Conservation (phyloP, 2,113 vertebrate genomes). For the Phrynocephalus versicolor region DNA sequence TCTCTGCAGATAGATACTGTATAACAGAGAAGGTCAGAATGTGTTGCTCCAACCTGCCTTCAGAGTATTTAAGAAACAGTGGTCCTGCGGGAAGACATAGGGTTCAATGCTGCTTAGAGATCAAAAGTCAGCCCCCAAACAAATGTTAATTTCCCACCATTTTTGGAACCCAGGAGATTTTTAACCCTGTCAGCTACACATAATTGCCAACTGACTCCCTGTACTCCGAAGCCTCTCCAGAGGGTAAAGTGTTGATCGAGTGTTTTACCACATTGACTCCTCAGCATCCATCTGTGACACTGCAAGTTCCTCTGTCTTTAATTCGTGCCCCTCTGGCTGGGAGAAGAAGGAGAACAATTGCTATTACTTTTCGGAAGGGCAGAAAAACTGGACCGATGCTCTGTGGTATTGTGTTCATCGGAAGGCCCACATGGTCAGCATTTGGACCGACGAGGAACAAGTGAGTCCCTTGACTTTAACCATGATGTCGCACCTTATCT, state of each 20-base stretch:
- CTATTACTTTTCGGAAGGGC: slow-evolving; percentile 7
- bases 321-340: neutral
- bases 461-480: neutral
- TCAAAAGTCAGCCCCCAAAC: neutral
- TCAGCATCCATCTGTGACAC: neutral
- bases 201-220: neutral
- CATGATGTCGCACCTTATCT: neutral
- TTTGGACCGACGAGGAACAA: slow-evolving; percentile 17
- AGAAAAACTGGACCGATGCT: neutral
- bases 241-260: neutral
- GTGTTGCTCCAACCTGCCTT: neutral
- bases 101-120: neutral
- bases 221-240: neutral
- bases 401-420: neutral
- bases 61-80: neutral
- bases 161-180: neutral
- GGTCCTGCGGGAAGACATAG: neutral
- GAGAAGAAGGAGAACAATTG: neutral
- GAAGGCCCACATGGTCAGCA: neutral
- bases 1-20: no score
- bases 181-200: neutral
- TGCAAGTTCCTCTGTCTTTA: accelerated
- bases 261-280: neutral
- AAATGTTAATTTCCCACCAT: neutral
- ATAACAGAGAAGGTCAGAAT: neutral